Evolutionary conservation across 2,797 vertebrate genomes (phyloP).

Genomic region (Chloroceryle inda): DNA sequence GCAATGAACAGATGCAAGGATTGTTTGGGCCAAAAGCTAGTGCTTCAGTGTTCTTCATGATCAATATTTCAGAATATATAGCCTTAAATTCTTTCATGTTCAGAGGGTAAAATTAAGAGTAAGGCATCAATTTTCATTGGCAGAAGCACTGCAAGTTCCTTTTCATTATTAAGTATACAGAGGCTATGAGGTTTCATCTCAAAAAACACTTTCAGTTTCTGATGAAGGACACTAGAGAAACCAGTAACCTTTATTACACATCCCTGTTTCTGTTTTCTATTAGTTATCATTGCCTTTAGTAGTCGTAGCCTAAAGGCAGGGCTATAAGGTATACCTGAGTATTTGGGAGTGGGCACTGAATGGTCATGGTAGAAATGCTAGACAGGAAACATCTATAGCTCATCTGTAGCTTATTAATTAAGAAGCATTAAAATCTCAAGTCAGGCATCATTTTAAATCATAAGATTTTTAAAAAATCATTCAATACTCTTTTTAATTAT

Average conservation of each 20-base stretch:
- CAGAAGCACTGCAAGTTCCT: not conserved
- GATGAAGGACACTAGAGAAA: not conserved
- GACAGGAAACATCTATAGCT: not conserved
- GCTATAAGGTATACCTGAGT: not conserved
- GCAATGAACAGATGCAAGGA: not conserved
- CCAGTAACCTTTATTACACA: not conserved
- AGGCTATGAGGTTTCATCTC: not conserved
- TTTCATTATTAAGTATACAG: not conserved
- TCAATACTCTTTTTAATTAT: not conserved
- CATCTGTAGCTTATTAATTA: not conserved
- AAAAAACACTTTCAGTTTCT: not conserved
- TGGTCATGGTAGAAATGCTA: not conserved
- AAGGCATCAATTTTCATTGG: not conserved
- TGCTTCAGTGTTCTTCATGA: not conserved
- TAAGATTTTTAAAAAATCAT: not conserved
- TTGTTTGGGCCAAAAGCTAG: not conserved
- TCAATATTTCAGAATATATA: not conserved
- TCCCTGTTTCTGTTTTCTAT: not conserved
- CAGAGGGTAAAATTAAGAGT: not conserved
- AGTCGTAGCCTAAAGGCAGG: not conserved
- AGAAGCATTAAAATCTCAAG: not conserved
- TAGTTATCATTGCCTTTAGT: accelerated
- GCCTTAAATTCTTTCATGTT: not conserved
- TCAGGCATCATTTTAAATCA: not conserved
- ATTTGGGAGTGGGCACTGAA: not conserved